Evolutionary conservation across 2,113 vertebrate genomes (phyloP).

Genomic region (Uropsilus gracilis): DNA sequence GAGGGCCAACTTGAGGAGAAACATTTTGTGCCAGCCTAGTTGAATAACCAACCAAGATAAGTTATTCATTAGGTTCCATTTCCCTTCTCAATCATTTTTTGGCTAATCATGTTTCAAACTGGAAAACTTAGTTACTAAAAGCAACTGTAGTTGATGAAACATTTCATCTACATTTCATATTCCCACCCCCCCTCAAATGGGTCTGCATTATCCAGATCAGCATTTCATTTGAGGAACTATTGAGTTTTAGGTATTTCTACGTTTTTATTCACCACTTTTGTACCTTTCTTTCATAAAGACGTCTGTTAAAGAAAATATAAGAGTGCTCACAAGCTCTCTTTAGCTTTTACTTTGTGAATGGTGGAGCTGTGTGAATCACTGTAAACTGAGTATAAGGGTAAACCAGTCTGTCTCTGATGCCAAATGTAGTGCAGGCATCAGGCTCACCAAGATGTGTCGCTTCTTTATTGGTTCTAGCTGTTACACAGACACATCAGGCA

Average conservation of each 20-base stretch:
- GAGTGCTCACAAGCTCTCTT: not conserved
- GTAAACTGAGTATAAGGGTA: too few relatives aligned
- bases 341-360: not conserved
- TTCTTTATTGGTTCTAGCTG: too few relatives aligned
- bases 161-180: not conserved
- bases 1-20: not conserved
- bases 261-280: not conserved
- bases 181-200: not conserved
- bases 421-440: too few relatives aligned
- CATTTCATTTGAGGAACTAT: not conserved
- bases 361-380: fast-evolving
- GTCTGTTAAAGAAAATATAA: not conserved
- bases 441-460: too few relatives aligned
- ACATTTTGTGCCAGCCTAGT: not conserved
- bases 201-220: not conserved
- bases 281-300: not conserved
- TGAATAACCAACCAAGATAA: not conserved
- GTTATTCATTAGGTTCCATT: not conserved
- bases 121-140: not conserved
- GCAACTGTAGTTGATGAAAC: not conserved
- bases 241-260: not conserved
- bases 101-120: not conserved
- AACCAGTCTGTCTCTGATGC: too few relatives aligned
- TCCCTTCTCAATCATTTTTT: not conserved
- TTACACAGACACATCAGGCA: too few relatives aligned